These are phyloP conservation scores for Prorops nasuta DNA, from an alignment of 1,140 invertebrate species.

Conservation along the genomic window DNA sequence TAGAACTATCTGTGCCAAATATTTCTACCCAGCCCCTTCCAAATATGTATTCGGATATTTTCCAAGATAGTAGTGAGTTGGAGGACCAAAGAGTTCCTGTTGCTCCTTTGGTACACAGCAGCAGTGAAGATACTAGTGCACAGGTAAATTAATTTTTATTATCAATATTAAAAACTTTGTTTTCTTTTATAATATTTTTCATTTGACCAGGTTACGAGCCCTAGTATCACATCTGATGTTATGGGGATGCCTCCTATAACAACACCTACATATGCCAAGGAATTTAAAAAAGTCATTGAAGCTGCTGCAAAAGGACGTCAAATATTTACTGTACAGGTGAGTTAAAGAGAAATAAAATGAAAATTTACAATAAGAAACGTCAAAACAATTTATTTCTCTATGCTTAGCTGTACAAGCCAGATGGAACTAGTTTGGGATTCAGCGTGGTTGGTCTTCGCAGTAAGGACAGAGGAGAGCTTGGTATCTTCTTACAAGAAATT, in stretches of 20 bases:
- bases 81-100: conserved; percentile 60
- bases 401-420: conserved; percentile 67
- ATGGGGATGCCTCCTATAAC: conserved; percentile 60
- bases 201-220: conserved; percentile 47
- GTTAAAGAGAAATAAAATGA: conserved; percentile 1
- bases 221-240: conserved; percentile 52
- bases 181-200: conserved; percentile 18
- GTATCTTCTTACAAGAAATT: conserved; percentile 78
- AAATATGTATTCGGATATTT: conserved; percentile 50
- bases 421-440: conserved; percentile 74
- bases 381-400: conserved; percentile 12
- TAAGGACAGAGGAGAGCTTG: conserved; percentile 70
- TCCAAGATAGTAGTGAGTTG: conserved; percentile 50
- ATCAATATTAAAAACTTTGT: background rate
- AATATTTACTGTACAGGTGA: conserved; percentile 62
- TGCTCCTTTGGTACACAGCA: conserved; percentile 56
- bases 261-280: conserved; percentile 62
- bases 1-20: conserved; percentile 60
- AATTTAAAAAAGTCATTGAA: conserved; percentile 66
- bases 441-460: conserved; percentile 73
- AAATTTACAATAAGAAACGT: background rate
- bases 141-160: conserved; percentile 31
- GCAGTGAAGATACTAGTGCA: conserved; percentile 54
- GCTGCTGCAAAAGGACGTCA: conserved; percentile 65
- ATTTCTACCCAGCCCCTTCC: conserved; percentile 46